Conservation (phyloP, 2,888 invertebrate genomes). For the Clusia tigrina region DNA sequence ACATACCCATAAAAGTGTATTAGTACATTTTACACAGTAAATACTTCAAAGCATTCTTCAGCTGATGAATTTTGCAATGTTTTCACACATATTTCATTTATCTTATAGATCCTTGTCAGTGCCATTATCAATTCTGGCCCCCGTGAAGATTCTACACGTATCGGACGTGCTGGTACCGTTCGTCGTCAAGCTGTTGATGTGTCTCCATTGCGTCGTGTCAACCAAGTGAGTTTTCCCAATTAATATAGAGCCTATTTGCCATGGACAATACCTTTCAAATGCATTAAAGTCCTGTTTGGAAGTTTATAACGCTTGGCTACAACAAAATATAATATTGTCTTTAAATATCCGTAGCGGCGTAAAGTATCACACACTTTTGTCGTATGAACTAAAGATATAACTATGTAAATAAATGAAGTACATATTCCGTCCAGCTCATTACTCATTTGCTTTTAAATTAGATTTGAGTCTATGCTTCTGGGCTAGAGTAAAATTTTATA, state of each 20-base stretch:
- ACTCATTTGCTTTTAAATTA: slow-evolving; percentile 28
- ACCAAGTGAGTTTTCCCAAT: slow-evolving; percentile 72
- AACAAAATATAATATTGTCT: slow-evolving; percentile 33
- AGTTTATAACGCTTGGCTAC: slow-evolving; percentile 45
- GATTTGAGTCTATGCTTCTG: slow-evolving; percentile 43
- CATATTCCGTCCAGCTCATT: slow-evolving; percentile 39
- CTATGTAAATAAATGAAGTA: slow-evolving; percentile 11
- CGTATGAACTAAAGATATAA: slow-evolving; percentile 54
- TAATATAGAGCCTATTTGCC: slow-evolving; percentile 27
- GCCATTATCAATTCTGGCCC: slow-evolving; percentile 99
- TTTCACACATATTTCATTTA: slow-evolving; percentile 9
- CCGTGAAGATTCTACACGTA: slow-evolving; percentile 99
- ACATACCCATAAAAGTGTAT: neutral
- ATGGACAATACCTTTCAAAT: slow-evolving; percentile 37
- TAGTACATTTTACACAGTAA: too few relatives aligned
- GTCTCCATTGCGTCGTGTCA: slow-evolving; percentile 96
- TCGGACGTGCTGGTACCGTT: slow-evolving; percentile 99
- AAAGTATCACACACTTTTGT: slow-evolving; percentile 44
- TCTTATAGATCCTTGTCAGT: slow-evolving; percentile 81
- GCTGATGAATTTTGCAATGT: neutral
- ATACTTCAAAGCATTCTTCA: neutral
- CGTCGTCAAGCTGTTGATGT: slow-evolving; percentile 99
- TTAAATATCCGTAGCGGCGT: slow-evolving; percentile 56
- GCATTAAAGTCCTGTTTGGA: slow-evolving; percentile 20
- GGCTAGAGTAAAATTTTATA: slow-evolving; percentile 38